Evolutionary conservation across 2,888 invertebrate species (phyloP), one percentile per base, ranked within the genome.

Genomic region (Argyresthia goedartella): DNA sequence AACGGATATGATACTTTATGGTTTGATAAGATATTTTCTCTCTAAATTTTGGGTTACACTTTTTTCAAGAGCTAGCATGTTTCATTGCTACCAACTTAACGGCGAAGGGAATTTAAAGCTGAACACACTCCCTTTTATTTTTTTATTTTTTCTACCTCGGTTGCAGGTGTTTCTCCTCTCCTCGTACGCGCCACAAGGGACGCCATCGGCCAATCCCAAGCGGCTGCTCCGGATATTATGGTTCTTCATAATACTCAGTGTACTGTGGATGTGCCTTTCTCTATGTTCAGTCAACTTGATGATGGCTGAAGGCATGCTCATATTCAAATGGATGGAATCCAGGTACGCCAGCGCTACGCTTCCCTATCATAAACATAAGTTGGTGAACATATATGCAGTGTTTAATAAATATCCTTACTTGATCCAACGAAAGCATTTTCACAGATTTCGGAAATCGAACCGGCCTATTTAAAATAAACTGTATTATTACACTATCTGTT

Each of bases 221-320:
- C 89, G 89, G 42, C 77, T 95, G 25, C 88, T 95, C 36, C 88
- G 88, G 56, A 90, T 90, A 64, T 71, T 95, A 4, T 94, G 95
- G 93, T 73, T 91, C 45, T 92, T 93, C 61, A 90, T 95, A 54
- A 81, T 89, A 9, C 74, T 92, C 47, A 92, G 93, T 58, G 72
- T 91, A 7, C 63, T 91, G 3, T 92, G 94, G 91, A 90, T 94
- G 77, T 73, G 89, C n/a, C 66, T 92, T 50, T 91, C 93, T 0
- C 79, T 92, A 25, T 81, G 88, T 50, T 90, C 89, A 15, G 90
- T 92, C 13, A 91, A 89, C 62, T 75, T 89, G 36, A 90, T 92
- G 90, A 87, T 92, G 82, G 87, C 88, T 1, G 84, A 87, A 63
- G 91, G 89, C 52, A 81, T 77, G 39, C 88, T 92, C 34, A 81